Conservation (phyloP, 53 echinoderm and acorn worm genomes). For the Arbacia lixula region DNA sequence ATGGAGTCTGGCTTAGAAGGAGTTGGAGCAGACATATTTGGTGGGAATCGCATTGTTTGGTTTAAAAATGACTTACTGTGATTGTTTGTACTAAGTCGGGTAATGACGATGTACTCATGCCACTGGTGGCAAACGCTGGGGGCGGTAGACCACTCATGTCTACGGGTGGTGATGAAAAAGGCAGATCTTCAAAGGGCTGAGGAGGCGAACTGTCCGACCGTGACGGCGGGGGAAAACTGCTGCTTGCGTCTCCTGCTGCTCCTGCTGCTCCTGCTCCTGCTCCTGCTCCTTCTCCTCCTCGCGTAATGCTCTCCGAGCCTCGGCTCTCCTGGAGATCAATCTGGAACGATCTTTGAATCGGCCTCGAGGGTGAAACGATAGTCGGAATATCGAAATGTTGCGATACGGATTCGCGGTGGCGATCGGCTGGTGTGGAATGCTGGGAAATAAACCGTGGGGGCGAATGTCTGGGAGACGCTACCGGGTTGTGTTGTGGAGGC, state of each 20-base stretch:
- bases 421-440: neutral
- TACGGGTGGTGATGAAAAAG: conserved; percentile 38
- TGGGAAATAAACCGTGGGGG: no score
- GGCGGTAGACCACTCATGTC: conserved; percentile 51
- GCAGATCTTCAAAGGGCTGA: conserved; percentile 39
- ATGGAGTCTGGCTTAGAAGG: no score
- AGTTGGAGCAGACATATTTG: no score
- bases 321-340: neutral
- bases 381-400: no score
- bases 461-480: no score
- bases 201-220: conserved; percentile 5
- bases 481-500: neutral
- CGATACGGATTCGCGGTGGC: neutral
- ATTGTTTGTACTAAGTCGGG: conserved; percentile 31
- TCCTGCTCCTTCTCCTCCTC: no score
- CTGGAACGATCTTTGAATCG: conserved; percentile 27
- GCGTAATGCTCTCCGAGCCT: neutral
- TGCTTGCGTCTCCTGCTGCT: neutral
- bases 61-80: neutral
- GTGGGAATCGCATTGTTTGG: no score
- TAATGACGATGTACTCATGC: neutral
- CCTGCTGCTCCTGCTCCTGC: no score
- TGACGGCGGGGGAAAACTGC: neutral
- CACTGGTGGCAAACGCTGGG: conserved; percentile 9
- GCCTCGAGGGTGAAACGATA: conserved; percentile 15